Evolutionary conservation across 2,113 vertebrate species (phyloP), one percentile per base, ranked within the genome.

Genomic region (Perca fluviatilis): DNA sequence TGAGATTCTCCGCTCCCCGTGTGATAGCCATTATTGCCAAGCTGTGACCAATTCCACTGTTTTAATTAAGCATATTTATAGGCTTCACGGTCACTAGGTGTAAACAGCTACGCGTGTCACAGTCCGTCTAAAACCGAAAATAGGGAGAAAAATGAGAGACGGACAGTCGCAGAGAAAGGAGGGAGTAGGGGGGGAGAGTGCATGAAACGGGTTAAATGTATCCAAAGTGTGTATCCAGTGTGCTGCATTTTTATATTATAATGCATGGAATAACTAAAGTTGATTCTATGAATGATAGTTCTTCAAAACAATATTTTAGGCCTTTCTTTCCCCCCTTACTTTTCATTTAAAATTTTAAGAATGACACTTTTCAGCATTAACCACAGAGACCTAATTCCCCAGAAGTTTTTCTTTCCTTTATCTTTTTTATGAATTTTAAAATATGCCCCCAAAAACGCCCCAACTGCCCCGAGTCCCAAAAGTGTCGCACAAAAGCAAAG

Each of bases 61-160:
- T 94, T 95, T 93, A 94, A 93, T 94, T 94, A 95, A 93, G 91
- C 89, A 89, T 92, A 93, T 94, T 93, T 93, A 94, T 95, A 77
- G 92, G 89, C 88, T 83, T 85, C 71, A 64, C 56, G 85, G 90
- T 93, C 90, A 91, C 87, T 89, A 65, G 92, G 91, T 81, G 92
- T 93, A 95, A 93, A 94, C 91, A 94, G 88, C 89, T 66, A 86
- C 65, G 82, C 79, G 33, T 90, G 88, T 86, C 89, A 85, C 82
- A 69, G 53, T 85, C 74, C 49, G n/a, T 89, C 82, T 57, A 15
- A 36, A 69, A 60, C 46, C 8, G 80, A 72, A 83, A 85, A 82
- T 5, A 65, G 36, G 61, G 58, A 49, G 60, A 53, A 62, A 40
- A 25, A 62, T 49, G 65, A 62, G 60, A 66, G 73, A 86, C 66